Base-by-base conservation (phyloP, 2,797 vertebrate genomes). In the Sebastes vulpes region DNA sequence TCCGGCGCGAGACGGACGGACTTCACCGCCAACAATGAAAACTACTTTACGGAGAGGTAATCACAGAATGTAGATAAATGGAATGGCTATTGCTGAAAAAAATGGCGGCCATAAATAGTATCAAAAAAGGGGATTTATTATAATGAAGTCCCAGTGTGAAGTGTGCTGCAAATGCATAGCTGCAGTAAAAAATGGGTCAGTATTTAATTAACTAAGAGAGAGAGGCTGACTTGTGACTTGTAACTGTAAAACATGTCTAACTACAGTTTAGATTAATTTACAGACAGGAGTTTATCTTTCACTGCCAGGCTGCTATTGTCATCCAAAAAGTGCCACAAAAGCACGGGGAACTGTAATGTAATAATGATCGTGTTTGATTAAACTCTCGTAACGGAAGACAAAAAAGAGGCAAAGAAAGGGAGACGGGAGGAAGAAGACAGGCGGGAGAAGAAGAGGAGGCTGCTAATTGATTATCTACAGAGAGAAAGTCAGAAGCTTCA, bases 401-500 rank as follows among this genome's bases (percentile, higher is more conserved):
- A 26, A 87, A 88, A 88, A 38, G 80, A 83, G 54, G 72, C 58
- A 16, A 31, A 70, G 58, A 82, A 74, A 66, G 53, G 75, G 71
- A 72, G 64, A 84, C 56, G 23, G 28, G 79, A 57, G 25, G 72
- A 35, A 5, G 69, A 66, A 70, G 81, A 61, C 66, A n/a, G 61
- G 79, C 48, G 10, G 57, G 29, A 69, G 65, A 68, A 66, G 65
- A 67, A 12, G 35, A 38, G 65, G 67, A 69, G 92, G 93, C 88
- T 77, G 83, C 85, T 97, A 97, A 97, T 97, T 97, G 97, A 98
- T 97, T 97, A 96, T 95, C 94, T 92, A 78, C 94, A 94, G 83
- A 93, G 75, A 90, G 93, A 78, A 89, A 91, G 91, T 95, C 91
- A 92, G 94, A 96, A 93, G 94, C 89, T 82, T 91, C 94, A 94